phyloP scores from a whole-genome alignment of 1,140 invertebrate species.

The Drosophila saltans region DNA sequence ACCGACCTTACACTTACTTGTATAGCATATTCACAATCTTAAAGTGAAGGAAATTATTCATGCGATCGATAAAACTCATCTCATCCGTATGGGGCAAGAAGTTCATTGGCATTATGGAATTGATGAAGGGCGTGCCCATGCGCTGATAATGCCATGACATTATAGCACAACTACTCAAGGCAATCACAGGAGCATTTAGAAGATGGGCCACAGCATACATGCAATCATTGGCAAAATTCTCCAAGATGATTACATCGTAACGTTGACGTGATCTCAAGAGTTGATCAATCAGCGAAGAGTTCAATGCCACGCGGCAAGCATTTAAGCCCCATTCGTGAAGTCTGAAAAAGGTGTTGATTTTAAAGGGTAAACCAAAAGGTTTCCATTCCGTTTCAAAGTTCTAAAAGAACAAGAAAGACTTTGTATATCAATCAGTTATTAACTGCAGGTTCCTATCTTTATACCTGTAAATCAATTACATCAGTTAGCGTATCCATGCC shows the following conservation, averaged over 20 bases:
- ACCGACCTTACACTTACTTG: constrained; percentile 81
- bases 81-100: constrained; percentile 83
- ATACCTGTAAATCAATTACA: constrained; percentile 69
- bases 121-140: constrained; percentile 85
- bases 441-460: neutral
- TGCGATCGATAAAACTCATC: constrained; percentile 85
- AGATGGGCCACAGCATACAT: constrained; percentile 85
- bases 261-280: constrained; percentile 82
- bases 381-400: constrained; percentile 41
- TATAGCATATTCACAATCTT: constrained; percentile 82
- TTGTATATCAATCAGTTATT: neutral
- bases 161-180: constrained; percentile 85
- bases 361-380: constrained; percentile 49
- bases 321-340: constrained; percentile 69
- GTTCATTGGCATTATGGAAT: constrained; percentile 85
- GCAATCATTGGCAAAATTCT: constrained; percentile 87
- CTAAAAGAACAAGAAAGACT: constrained; percentile 17
- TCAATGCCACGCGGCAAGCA: constrained; percentile 85
- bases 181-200: constrained; percentile 85
- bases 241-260: constrained; percentile 86
- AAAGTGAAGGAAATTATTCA: constrained; percentile 84
- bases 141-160: constrained; percentile 86
- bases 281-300: constrained; percentile 73
- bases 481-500: constrained; percentile 78
- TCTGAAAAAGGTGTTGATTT: constrained; percentile 62